Conservation (phyloP, 2,113 vertebrate genomes). For the Muntiacus reevesi region DNA sequence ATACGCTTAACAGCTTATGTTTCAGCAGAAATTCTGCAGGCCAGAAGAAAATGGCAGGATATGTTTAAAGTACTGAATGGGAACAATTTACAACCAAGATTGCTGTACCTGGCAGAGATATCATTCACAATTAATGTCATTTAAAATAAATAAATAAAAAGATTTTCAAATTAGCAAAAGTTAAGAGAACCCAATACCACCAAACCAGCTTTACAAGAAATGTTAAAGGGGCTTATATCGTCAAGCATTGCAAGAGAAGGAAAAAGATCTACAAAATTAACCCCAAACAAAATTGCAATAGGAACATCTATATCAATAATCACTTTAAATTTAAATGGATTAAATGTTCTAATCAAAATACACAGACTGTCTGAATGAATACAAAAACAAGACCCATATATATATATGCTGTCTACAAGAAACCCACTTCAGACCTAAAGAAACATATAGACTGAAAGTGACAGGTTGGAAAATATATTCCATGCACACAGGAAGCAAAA, state of each 20-base stretch:
- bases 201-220: background rate
- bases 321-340: background rate
- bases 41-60: background rate
- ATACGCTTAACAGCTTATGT: background rate
- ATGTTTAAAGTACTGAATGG: too few relatives aligned
- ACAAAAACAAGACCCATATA: background rate
- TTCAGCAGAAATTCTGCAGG: background rate
- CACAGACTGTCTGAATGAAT: background rate
- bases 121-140: background rate
- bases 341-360: background rate
- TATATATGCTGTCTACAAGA: background rate
- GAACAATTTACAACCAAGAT: too few relatives aligned
- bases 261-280: background rate
- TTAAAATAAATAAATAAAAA: background rate
- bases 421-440: background rate
- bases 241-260: background rate
- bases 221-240: background rate
- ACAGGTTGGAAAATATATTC: background rate
- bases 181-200: background rate
- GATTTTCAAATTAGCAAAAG: background rate
- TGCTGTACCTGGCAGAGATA: background rate
- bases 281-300: background rate
- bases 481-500: background rate
- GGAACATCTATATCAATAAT: background rate
- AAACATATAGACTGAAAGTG: background rate